These are phyloP conservation scores for Gopherus flavomarginatus DNA, from an alignment of 2,113 vertebrate species.

Conservation along the genomic window DNA sequence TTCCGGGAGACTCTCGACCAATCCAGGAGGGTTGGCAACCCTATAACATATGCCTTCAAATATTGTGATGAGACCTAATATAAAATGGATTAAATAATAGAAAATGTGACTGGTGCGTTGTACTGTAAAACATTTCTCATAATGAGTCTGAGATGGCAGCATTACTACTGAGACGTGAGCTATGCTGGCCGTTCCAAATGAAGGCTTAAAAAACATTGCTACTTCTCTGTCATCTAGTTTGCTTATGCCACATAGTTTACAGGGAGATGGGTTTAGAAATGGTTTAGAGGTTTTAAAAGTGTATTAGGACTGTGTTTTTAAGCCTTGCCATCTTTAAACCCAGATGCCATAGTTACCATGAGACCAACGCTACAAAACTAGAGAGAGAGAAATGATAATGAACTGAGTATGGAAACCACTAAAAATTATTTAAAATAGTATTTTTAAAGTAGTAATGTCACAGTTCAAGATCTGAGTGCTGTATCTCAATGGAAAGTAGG, in stretches of 20 bases:
- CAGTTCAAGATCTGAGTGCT: background rate
- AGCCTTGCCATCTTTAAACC: conserved; percentile 38
- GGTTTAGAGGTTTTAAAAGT: conserved; percentile 39
- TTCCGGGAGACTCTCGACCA: too few relatives aligned
- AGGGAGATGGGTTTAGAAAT: conserved; percentile 39
- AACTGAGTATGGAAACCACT: conserved; percentile 50
- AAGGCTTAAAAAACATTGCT: background rate
- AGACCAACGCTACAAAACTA: conserved; percentile 54
- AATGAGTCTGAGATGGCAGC: background rate
- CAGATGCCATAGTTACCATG: conserved; percentile 58
- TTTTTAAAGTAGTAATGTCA: conserved; percentile 46
- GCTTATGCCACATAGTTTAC: conserved; percentile 52
- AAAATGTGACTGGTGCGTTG: conserved; percentile 3
- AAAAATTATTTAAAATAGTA: conserved; percentile 27
- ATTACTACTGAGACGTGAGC: background rate
- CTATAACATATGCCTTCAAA: background rate
- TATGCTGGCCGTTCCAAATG: conserved; percentile 41
- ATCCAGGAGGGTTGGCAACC: too few relatives aligned
- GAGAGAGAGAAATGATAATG: conserved; percentile 41
- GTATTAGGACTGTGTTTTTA: background rate
- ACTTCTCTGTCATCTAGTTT: background rate
- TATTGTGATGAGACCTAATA: background rate
- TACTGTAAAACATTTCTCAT: conserved; percentile 16
- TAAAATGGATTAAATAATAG: conserved; percentile 22
- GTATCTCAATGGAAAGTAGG: background rate